Evolutionary conservation across 2,888 invertebrate genomes (phyloP).

Genomic region (Drosophila subquinaria): DNA sequence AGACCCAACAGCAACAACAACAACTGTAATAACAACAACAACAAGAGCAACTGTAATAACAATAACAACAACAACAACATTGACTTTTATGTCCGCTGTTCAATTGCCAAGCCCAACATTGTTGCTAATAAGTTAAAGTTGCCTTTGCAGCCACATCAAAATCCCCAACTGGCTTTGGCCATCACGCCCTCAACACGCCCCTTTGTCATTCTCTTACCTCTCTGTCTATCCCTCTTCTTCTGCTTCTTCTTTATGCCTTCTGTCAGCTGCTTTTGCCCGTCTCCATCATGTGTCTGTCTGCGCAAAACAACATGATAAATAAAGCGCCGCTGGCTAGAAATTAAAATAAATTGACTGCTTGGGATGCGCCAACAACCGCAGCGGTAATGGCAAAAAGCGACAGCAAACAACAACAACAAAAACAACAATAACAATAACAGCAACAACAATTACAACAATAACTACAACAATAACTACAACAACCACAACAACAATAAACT

Average conservation of each 20-base stretch:
- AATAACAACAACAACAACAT: slow-evolving; percentile 15
- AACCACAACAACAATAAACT: slow-evolving; percentile 53
- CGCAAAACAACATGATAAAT: slow-evolving; percentile 76
- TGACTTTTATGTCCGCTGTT: slow-evolving; percentile 39
- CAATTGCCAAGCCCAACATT: slow-evolving; percentile 62
- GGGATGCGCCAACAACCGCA: slow-evolving; percentile 60
- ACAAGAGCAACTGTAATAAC: slow-evolving; percentile 3
- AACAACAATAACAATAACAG: not conserved
- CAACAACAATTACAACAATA: no score
- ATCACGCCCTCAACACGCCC: not conserved
- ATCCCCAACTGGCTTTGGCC: slow-evolving; percentile 16
- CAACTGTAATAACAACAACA: slow-evolving; percentile 2
- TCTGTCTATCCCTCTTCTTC: not conserved
- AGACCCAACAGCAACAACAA: slow-evolving; percentile 14
- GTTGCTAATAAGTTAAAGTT: slow-evolving; percentile 74
- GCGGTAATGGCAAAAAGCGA: slow-evolving; percentile 31
- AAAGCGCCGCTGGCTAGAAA: slow-evolving; percentile 78
- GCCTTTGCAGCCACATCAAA: slow-evolving; percentile 20
- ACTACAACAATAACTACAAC: slow-evolving; percentile 23
- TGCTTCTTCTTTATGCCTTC: slow-evolving; percentile 1
- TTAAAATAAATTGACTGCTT: slow-evolving; percentile 81
- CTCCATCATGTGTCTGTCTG: slow-evolving; percentile 40
- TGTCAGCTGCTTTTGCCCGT: not conserved
- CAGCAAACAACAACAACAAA: slow-evolving; percentile 20
- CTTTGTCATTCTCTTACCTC: not conserved